Conservation (phyloP, 2,113 vertebrate species). For the Clarias macrocephalus region DNA sequence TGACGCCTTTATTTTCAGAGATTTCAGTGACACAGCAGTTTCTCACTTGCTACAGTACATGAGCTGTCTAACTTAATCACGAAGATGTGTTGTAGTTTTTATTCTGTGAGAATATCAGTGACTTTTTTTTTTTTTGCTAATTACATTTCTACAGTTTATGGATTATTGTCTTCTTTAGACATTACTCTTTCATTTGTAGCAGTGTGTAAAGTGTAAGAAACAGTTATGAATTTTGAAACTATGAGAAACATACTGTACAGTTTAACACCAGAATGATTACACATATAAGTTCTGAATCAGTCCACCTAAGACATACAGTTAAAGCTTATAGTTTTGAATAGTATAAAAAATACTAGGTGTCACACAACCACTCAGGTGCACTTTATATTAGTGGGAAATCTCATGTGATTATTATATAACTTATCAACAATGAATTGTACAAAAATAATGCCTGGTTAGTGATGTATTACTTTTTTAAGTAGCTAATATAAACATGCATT, state of each 20-base stretch:
- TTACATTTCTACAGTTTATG: neutral
- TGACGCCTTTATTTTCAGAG: conserved; percentile 30
- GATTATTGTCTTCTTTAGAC: neutral
- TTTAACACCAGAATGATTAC: neutral
- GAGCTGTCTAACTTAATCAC: neutral
- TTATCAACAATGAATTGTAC: neutral
- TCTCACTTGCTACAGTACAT: conserved; percentile 6
- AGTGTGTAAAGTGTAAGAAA: neutral
- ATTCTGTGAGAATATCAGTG: neutral
- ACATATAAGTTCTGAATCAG: neutral
- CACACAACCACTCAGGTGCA: neutral
- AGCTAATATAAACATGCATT: too few species aligned
- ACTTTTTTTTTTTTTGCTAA: neutral
- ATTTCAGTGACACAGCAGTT: conserved; percentile 21
- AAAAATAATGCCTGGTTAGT: too few species aligned
- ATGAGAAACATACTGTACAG: neutral
- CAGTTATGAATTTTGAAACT: neutral
- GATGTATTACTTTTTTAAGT: too few species aligned
- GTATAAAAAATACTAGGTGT: neutral
- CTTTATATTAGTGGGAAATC: neutral
- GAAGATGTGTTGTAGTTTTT: neutral
- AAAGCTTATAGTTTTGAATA: neutral
- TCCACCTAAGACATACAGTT: neutral
- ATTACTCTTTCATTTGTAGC: neutral
- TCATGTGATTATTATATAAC: neutral